These are phyloP conservation scores for Phyllotreta striolata DNA, from an alignment of 2,888 invertebrate genomes.

Conservation along the genomic window DNA sequence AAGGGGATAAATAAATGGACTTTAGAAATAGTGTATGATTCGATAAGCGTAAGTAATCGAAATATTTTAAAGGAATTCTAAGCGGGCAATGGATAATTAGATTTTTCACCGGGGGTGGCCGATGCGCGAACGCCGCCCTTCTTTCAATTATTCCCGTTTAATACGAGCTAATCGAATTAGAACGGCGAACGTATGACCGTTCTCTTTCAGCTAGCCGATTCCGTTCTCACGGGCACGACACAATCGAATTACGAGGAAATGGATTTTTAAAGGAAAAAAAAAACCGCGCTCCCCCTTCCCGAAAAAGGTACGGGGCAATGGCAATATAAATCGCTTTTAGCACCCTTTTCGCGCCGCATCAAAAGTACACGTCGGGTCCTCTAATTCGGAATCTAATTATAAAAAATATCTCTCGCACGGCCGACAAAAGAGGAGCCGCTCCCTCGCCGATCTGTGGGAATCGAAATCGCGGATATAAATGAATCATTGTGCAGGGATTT, in stretches of 20 bases:
- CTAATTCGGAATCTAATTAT: constrained; percentile 57
- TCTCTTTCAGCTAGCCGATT: constrained; percentile 35
- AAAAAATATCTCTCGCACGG: constrained; percentile 57
- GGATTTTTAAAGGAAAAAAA: constrained; percentile 43
- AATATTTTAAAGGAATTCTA: constrained; percentile 5
- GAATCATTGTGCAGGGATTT: constrained; percentile 59
- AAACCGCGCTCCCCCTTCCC: constrained; percentile 37
- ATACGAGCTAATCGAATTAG: constrained; percentile 33
- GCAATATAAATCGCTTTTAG: constrained; percentile 7
- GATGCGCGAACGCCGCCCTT: constrained; percentile 16
- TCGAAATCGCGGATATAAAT: constrained; percentile 55
- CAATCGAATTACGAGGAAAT: constrained; percentile 42
- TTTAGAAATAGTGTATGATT: too few relatives aligned
- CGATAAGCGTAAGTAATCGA: background rate
- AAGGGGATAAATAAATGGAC: too few relatives aligned
- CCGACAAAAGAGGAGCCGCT: constrained; percentile 37
- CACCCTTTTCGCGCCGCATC: background rate
- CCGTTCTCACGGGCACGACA: constrained; percentile 35
- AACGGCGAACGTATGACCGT: constrained; percentile 31
- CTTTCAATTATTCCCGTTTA: constrained; percentile 31
- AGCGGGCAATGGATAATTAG: constrained; percentile 5
- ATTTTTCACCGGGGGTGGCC: constrained; percentile 2
- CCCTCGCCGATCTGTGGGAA: constrained; percentile 56
- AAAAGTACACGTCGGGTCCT: background rate
- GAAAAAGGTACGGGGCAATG: constrained; percentile 20